These are phyloP conservation scores for Hedychridium roseum DNA, from an alignment of 2,888 invertebrate genomes.

Conservation along the genomic window DNA sequence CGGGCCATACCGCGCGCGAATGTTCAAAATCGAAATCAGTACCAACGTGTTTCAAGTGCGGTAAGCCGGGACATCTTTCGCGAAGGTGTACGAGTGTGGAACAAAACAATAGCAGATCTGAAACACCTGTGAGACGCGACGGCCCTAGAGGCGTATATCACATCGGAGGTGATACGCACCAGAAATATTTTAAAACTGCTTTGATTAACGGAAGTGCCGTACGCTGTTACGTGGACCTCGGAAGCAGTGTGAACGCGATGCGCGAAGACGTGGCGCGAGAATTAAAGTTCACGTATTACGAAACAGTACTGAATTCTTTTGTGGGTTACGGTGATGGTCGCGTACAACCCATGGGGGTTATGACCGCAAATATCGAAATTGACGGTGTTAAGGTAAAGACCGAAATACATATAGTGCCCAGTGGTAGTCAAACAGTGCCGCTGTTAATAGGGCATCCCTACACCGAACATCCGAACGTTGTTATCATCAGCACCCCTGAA, in stretches of 20 bases:
- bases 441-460: slow-evolving; percentile 38
- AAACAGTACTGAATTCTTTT: slow-evolving; percentile 19
- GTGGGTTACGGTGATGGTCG: slow-evolving; percentile 29
- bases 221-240: too few species aligned
- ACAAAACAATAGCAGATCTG: not conserved
- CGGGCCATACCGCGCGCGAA: too few species aligned
- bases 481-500: slow-evolving; percentile 24
- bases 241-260: too few species aligned
- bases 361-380: slow-evolving; percentile 15
- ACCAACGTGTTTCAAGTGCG: too few species aligned
- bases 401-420: slow-evolving; percentile 29
- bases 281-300: too few species aligned
- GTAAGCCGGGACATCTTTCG: too few species aligned
- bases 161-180: too few species aligned
- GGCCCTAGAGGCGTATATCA: too few species aligned
- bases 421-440: slow-evolving; percentile 28
- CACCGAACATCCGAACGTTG: slow-evolving; percentile 30
- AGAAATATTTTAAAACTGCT: too few species aligned
- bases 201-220: too few species aligned
- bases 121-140: not conserved
- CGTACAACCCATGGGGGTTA: slow-evolving; percentile 18
- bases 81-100: not conserved
- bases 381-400: slow-evolving; percentile 16
- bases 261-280: too few species aligned
- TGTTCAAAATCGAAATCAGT: too few species aligned